Percentiles rank a stretch among this genome's conserved stretches.
Evolutionary conservation across 2,113 vertebrate genomes (phyloP).

Genomic region (Lonchura striata): DNA sequence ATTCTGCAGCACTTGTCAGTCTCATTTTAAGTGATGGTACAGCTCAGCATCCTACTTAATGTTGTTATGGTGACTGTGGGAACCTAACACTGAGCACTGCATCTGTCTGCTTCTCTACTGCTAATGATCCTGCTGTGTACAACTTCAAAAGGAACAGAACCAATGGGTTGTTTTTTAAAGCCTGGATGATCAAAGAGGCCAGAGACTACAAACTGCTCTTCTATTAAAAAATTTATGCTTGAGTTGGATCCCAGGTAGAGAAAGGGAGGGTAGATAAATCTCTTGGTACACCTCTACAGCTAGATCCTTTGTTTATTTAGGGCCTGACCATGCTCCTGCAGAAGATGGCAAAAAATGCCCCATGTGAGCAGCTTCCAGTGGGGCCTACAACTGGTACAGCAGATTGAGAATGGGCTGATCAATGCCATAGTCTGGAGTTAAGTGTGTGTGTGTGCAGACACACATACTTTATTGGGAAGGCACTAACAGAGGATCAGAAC

Average conservation of each 20-base stretch:
- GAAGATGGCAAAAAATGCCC: not conserved
- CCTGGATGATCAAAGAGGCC: not conserved
- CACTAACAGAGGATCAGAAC: not conserved
- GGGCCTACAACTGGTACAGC: not conserved
- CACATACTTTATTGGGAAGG: fast-evolving
- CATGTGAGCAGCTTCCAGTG: not conserved
- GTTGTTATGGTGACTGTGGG: conserved; percentile 45
- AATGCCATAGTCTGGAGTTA: not conserved
- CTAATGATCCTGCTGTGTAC: not conserved
- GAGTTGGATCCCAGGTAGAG: not conserved
- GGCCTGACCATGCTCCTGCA: not conserved
- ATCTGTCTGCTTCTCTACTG: not conserved
- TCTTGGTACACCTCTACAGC: not conserved
- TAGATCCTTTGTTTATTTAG: not conserved
- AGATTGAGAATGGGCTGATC: not conserved
- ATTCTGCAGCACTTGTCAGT: not conserved
- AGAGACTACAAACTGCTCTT: not conserved
- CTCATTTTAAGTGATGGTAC: not conserved
- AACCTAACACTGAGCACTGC: not conserved
- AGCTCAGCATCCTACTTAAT: not conserved
- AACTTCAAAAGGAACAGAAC: conserved; percentile 27
- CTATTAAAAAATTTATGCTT: not conserved
- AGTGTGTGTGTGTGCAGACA: not conserved
- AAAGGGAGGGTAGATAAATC: not conserved
- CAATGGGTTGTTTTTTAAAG: not conserved